Evolutionary conservation across 2,113 vertebrate species (phyloP).

Genomic region (Xyliphius kryptos): DNA sequence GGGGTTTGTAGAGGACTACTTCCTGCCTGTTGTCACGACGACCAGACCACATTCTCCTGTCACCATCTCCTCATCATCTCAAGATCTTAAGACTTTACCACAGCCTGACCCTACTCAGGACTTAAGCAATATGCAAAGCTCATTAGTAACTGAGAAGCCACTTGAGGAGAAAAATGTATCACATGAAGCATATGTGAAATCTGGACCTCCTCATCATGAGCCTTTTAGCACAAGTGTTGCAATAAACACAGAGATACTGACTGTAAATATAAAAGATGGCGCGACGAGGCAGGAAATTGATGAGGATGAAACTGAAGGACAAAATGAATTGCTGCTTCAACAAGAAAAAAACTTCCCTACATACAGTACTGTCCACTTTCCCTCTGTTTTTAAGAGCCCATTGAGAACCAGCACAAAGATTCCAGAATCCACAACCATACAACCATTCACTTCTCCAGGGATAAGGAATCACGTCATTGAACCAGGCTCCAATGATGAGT

Average conservation of each 20-base stretch:
- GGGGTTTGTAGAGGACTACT: constrained; percentile 48
- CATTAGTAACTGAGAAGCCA: constrained; percentile 27
- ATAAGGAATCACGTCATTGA: background rate
- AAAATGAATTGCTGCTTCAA: too few relatives aligned
- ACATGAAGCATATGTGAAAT: too few relatives aligned
- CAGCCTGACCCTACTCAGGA: constrained; percentile 27
- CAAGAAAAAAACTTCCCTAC: too few relatives aligned
- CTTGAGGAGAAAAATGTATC: constrained; percentile 18
- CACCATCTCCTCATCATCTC: constrained; percentile 32
- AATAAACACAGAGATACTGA: constrained; percentile 1
- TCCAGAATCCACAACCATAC: constrained; percentile 11
- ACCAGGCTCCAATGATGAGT: background rate
- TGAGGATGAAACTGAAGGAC: too few relatives aligned
- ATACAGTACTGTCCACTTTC: too few relatives aligned
- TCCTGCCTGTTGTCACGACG: constrained; percentile 47
- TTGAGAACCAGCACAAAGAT: background rate
- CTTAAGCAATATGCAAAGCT: constrained; percentile 9
- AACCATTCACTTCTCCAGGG: background rate
- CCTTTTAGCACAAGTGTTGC: too few relatives aligned
- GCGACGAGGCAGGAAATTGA: too few relatives aligned
- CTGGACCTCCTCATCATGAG: too few relatives aligned
- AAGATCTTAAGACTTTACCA: background rate
- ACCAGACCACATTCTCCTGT: constrained; percentile 23
- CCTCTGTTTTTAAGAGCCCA: too few relatives aligned
- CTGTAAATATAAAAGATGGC: background rate